Base-by-base conservation (phyloP, 2,888 invertebrate species). In the Tenthredo amoena region DNA sequence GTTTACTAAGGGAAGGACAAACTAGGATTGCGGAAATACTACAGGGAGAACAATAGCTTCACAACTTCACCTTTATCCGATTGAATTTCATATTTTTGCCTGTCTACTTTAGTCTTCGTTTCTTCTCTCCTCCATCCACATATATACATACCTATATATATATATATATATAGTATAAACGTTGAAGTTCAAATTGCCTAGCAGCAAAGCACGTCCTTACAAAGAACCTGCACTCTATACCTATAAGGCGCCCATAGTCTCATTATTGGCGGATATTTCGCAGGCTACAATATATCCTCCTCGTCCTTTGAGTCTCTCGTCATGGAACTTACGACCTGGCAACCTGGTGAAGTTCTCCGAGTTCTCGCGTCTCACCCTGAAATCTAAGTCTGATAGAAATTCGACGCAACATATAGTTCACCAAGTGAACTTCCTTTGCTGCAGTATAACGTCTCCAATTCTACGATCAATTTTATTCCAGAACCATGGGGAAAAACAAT, bases 331-430 rank as follows among this genome's bases (percentile, higher is more conserved):
- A 43, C 34, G 50, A 31, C 50, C 21, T 77, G 50, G 40, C n/a
- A 21, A 21, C 21, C 21, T 2, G 31, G 37, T 7, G 21, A 74
- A 74, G 72, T 43, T 43, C 72, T 43, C 18, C 15, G 0, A 50
- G 18, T n/a, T 77, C 50, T 77, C 12, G 6, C 5, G 1, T 21
- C 21, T 37, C n/a, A 12, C 31, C 76, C 9, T 55, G 18, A 55
- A 77, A 77, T 77, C 76, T 9, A 77, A 77, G 50, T 55, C 76
- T 55, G 50, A 77, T 50, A 21, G 76, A 77, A 50, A 77, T 77
- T 77, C 76, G 50, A 77, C 34, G 15, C 34, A 34, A 50, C 76
- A 31, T 50, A 47, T 50, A 47, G 50, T 50, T 77, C 12, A 4
- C 7, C 47, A 4, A 26, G 31, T 31, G 10, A 26, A 26, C 9